Evolutionary conservation across 2,113 vertebrate genomes (phyloP), one percentile per base, ranked within the genome.

Genomic region (Microtus richardsoni): DNA sequence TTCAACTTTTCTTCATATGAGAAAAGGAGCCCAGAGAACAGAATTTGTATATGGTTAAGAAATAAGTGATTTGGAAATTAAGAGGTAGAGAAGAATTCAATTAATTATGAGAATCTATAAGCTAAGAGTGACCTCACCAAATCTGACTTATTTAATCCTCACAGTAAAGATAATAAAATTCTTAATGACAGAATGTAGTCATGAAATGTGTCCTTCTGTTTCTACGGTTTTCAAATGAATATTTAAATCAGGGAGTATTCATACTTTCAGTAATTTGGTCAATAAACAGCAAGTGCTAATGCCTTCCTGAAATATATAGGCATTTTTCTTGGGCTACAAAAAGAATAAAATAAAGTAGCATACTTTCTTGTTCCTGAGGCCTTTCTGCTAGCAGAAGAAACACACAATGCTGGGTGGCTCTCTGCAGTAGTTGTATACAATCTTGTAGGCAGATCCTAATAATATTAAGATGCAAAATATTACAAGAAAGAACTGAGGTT

Each of bases 11-110:
- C 47, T 89, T 83, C 36, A 66, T 49, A 66, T 80, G n/a, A 87
- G 41, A 77, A 88, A 97, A 91, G 62, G 21, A 85, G 79, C 41
- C 3, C 75, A 92, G 26, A 93, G 49, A 86, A 85, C 17, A 91
- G 3, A 92, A 14, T 12, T 70, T 93, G 1, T 13, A 79, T 82
- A 36, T 91, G n/a, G 70, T 92, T 80, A 80, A 64, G 44, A 68
- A 84, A 39, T 44, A 10, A 87, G 47, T 78, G 0, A n/a, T 58
- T 71, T 91, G 17, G 49, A 74, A 94, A 88, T 77, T 84, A 94
- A 74, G 13, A 14, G 3, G 19, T 82, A 78, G 60, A 91, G 2
- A 91, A 74, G 49, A 68, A 78, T 2, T 6, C 30, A 87, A 68
- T 39, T 83, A 74, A 80, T 64, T 91, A 44, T 71, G 21, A 91